Evolutionary conservation across 2,797 vertebrate species (phyloP).

Genomic region (Morelia viridis): DNA sequence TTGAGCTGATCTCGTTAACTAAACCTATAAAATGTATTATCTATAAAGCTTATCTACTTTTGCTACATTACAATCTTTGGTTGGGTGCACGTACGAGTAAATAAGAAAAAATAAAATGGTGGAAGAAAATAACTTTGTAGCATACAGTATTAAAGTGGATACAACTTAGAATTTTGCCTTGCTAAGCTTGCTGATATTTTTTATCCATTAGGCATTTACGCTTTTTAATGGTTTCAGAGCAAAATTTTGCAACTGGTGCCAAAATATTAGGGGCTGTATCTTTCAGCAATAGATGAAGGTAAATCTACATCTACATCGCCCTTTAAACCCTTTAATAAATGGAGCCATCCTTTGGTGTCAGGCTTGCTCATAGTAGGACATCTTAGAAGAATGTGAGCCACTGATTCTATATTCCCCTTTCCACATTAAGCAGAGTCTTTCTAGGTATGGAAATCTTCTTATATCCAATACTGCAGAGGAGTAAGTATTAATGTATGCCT

Average conservation of each 20-base stretch:
- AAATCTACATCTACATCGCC: not conserved
- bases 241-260: not conserved
- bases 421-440: not conserved
- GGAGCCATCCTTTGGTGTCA: not conserved
- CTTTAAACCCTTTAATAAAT: not conserved
- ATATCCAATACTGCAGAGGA: not conserved
- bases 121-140: not conserved
- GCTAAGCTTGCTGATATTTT: not conserved
- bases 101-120: not conserved
- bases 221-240: not conserved
- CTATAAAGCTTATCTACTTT: not conserved
- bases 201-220: not conserved
- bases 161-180: not conserved
- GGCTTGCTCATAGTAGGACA: not conserved
- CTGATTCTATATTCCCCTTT: not conserved
- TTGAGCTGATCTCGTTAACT: not conserved
- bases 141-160: not conserved
- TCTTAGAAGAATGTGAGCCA: not conserved
- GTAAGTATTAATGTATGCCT: not conserved
- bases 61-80: not conserved
- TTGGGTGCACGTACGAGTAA: not conserved
- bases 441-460: not conserved
- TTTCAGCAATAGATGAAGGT: not conserved
- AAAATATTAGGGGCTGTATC: not conserved
- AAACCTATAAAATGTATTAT: not conserved